Base-by-base conservation (phyloP, 2,888 invertebrate species). In the Temnothorax rugatulus region DNA sequence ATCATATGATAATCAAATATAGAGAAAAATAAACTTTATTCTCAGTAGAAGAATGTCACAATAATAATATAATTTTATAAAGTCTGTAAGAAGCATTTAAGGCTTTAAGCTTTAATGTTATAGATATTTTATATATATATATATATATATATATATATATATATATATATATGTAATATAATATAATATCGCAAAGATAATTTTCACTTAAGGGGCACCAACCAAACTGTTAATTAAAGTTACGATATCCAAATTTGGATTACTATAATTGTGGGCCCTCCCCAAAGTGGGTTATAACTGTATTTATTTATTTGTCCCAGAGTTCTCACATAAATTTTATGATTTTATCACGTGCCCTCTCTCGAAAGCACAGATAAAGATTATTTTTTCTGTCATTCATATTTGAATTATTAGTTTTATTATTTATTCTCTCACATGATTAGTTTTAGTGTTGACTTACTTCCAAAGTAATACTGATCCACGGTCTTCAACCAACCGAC, bases 401-500 rank as follows among this genome's bases (percentile, higher is more conserved):
- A 18, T 44, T 50, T n/a, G 61, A 0, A 13, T 75, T 61, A 21
- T 52, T 41, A 75, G n/a, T 54, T 47, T 57, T 34, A 54, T 21
- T 21, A 63, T 54, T 54, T 63, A 63, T 41, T 64, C 3, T 21
- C 4, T 63, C 11, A 9, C 8, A 5, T n/a, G 4, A 41, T 41
- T 25, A 66, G 4, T 44, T 41, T 25, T 63, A 25, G 9, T n/a
- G 0, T 76, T 44, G 83, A 96, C 96, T 96, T 93, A 97, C 97
- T 97, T 89, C 98, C 98, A 93, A 97, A 98, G 92, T 97, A 99
- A 93, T 99, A 99, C 93, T 99, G 98, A 93, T 99, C 99, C 0
- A 98, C 97, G 0, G 99, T 99, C 95, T 98, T 98, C 68, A 99
- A 95, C 99, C 99, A 99, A 54, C 99, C 99, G 0, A 98, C 98